phyloP scores from a whole-genome alignment of 2,113 vertebrate species.

The Dasyurus viverrinus region DNA sequence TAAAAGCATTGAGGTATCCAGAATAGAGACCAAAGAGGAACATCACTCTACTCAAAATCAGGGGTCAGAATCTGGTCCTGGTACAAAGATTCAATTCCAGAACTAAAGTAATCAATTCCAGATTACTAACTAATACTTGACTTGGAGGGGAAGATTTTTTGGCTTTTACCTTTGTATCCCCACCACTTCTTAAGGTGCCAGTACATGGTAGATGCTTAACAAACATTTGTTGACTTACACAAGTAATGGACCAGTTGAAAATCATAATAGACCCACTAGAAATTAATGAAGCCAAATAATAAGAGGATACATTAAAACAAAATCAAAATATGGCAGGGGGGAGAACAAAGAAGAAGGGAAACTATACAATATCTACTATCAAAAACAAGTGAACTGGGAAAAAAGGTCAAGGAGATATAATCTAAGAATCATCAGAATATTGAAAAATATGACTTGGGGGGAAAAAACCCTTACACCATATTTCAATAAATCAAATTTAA shows the following conservation, averaged over 20 bases:
- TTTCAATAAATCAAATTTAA: background rate
- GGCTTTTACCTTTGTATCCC: background rate
- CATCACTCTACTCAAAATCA: too few relatives aligned
- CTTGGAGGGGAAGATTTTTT: background rate
- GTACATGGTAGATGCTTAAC: background rate
- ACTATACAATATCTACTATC: background rate
- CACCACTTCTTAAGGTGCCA: background rate
- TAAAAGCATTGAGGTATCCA: background rate
- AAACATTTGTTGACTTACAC: background rate
- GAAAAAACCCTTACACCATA: background rate
- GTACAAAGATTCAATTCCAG: background rate
- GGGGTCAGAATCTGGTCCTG: background rate
- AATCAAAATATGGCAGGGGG: background rate
- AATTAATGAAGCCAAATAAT: too few relatives aligned
- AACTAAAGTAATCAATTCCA: too few relatives aligned
- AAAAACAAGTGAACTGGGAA: background rate
- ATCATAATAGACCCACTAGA: too few relatives aligned
- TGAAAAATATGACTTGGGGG: background rate
- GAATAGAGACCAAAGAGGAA: too few relatives aligned
- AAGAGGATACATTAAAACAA: background rate
- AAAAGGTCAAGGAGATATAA: background rate
- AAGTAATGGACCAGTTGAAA: background rate
- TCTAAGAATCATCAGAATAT: background rate
- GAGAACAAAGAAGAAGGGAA: background rate
- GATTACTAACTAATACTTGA: background rate